Conservation (phyloP, 2,797 vertebrate genomes). For the Galago senegalensis region DNA sequence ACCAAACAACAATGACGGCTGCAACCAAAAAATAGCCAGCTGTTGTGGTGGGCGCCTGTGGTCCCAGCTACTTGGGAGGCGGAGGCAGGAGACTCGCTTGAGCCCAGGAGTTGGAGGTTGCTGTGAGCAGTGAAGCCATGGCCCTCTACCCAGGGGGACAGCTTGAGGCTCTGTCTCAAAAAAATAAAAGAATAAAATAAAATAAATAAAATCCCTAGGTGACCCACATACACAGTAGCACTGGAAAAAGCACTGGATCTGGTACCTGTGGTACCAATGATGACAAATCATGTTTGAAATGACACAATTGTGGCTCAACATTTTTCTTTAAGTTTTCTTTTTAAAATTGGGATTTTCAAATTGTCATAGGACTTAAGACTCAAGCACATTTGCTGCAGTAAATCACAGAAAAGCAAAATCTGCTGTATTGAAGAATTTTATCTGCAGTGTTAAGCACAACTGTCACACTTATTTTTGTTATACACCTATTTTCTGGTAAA, state of each 20-base stretch:
- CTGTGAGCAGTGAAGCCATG: too few relatives aligned
- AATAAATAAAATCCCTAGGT: slow-evolving; percentile 3
- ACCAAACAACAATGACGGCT: too few relatives aligned
- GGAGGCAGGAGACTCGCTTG: too few relatives aligned
- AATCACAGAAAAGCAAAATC: slow-evolving; percentile 13
- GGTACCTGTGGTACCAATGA: not conserved
- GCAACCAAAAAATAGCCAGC: too few relatives aligned
- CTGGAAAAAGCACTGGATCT: slow-evolving; percentile 16
- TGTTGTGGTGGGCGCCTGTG: too few relatives aligned
- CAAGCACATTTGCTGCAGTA: not conserved
- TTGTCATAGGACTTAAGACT: not conserved
- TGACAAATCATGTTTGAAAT: not conserved
- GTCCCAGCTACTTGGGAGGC: too few relatives aligned
- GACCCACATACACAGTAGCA: not conserved
- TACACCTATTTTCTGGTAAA: too few relatives aligned
- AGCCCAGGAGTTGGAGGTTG: too few relatives aligned
- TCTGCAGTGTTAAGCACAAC: not conserved
- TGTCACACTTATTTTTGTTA: too few relatives aligned
- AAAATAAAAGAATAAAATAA: too few relatives aligned
- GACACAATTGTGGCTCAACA: not conserved
- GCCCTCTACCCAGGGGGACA: too few relatives aligned
- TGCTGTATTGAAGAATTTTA: slow-evolving; percentile 37
- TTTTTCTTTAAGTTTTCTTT: not conserved
- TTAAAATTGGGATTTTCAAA: slow-evolving; percentile 27
- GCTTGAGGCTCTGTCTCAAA: too few relatives aligned